Conservation (phyloP, 2,888 invertebrate genomes). For the Euplexia lucipara region DNA sequence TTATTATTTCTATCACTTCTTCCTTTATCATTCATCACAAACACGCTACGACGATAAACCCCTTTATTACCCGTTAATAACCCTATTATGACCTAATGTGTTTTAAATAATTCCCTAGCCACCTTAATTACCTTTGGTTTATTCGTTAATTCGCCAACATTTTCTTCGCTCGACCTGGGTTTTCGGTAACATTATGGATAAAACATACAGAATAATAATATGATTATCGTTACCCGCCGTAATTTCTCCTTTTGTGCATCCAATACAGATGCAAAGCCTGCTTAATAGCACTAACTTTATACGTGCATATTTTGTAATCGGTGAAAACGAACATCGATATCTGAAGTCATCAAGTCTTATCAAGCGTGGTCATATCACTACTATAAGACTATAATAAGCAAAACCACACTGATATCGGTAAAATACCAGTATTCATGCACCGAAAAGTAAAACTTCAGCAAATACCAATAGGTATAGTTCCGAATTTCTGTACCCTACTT, state of each 20-base stretch:
- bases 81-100: constrained; percentile 41
- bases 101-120: constrained; percentile 40
- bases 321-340: no score
- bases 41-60: constrained; percentile 6
- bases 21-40: background rate
- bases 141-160: constrained; percentile 27
- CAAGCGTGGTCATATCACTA: no score
- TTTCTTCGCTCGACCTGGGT: constrained; percentile 25
- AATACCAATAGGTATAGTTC: constrained; percentile 6
- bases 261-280: no score
- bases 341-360: no score
- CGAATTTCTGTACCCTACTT: constrained; percentile 22
- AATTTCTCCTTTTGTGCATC: no score
- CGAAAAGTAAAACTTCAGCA: background rate
- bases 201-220: constrained; percentile 36
- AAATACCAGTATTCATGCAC: background rate
- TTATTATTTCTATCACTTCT: background rate
- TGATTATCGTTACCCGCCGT: constrained; percentile 33
- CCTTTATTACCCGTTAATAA: constrained; percentile 2
- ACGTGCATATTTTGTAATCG: no score
- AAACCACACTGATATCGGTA: no score
- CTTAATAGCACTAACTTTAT: no score
- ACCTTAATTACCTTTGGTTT: constrained; percentile 26
- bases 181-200: constrained; percentile 35
- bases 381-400: no score